Conservation (phyloP, 2,888 invertebrate species). For the Acronicta alni region DNA sequence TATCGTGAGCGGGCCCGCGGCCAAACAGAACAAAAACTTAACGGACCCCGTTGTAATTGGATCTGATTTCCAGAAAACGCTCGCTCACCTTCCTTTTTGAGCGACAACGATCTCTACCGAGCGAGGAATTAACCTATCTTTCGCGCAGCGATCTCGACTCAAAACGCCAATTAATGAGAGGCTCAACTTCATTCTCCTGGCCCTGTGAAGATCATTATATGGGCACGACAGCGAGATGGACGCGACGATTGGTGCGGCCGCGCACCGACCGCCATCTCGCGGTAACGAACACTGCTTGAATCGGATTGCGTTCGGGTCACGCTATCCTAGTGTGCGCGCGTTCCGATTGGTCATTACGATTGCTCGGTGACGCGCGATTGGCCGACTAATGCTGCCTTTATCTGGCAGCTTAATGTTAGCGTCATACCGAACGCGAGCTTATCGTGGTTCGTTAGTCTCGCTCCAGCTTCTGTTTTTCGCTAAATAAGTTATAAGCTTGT, state of each 20-base stretch:
- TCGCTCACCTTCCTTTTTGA: constrained; percentile 88
- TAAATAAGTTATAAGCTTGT: constrained; percentile 88
- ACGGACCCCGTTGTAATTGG: constrained; percentile 88
- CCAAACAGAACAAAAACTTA: constrained; percentile 88
- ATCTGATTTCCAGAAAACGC: constrained; percentile 89
- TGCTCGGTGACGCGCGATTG: constrained; percentile 82
- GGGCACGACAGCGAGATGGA: constrained; percentile 89
- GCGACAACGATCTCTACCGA: constrained; percentile 87
- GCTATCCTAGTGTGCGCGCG: constrained; percentile 85
- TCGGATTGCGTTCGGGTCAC: constrained; percentile 88
- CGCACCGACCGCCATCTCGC: constrained; percentile 85
- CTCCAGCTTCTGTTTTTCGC: constrained; percentile 83
- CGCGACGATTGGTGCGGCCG: constrained; percentile 86
- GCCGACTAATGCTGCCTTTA: constrained; percentile 79
- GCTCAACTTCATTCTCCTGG: constrained; percentile 89
- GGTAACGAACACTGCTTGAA: constrained; percentile 86
- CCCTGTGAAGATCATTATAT: constrained; percentile 90
- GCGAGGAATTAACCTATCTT: constrained; percentile 89
- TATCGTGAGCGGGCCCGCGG: constrained; percentile 79
- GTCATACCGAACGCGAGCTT: constrained; percentile 83
- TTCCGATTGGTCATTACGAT: constrained; percentile 85
- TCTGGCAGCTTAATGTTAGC: constrained; percentile 80
- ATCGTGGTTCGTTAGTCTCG: constrained; percentile 85
- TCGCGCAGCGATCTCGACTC: constrained; percentile 88
- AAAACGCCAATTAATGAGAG: constrained; percentile 90